Conservation (phyloP, 2,888 invertebrate species). For the Lepeophtheirus nordmannii region DNA sequence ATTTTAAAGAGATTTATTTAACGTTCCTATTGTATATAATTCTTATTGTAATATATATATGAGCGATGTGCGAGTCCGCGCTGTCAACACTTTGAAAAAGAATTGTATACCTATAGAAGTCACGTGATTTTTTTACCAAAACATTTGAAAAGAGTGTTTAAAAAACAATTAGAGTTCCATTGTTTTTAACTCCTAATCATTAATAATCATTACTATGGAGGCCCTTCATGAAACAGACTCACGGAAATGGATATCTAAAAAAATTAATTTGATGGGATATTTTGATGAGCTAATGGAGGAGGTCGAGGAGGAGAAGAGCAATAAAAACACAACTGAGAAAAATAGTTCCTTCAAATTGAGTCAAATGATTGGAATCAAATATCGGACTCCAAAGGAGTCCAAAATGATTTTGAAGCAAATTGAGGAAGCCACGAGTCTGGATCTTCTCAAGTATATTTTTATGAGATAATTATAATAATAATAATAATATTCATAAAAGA, state of each 20-base stretch:
- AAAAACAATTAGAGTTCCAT: too few species aligned
- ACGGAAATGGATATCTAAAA: conserved; percentile 3
- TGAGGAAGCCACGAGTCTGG: background rate
- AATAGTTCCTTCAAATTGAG: background rate
- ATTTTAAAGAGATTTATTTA: too few species aligned
- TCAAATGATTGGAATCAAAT: background rate
- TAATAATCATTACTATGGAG: background rate
- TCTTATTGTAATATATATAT: too few species aligned
- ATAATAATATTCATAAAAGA: too few species aligned
- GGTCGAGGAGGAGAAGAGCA: background rate
- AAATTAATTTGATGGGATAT: background rate
- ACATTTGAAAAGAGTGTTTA: too few species aligned
- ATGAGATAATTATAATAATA: background rate
- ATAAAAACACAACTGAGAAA: background rate
- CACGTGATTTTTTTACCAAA: too few species aligned
- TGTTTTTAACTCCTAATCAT: too few species aligned
- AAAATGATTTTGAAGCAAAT: background rate
- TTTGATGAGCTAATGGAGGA: background rate
- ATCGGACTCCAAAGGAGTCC: background rate
- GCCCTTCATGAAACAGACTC: background rate
- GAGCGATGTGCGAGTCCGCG: too few species aligned
- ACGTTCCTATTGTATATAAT: too few species aligned
- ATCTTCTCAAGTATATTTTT: background rate
- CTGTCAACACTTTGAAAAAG: too few species aligned
- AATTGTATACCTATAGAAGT: too few species aligned